Base-by-base conservation (phyloP, 2,797 vertebrate genomes). In the Huso huso region DNA sequence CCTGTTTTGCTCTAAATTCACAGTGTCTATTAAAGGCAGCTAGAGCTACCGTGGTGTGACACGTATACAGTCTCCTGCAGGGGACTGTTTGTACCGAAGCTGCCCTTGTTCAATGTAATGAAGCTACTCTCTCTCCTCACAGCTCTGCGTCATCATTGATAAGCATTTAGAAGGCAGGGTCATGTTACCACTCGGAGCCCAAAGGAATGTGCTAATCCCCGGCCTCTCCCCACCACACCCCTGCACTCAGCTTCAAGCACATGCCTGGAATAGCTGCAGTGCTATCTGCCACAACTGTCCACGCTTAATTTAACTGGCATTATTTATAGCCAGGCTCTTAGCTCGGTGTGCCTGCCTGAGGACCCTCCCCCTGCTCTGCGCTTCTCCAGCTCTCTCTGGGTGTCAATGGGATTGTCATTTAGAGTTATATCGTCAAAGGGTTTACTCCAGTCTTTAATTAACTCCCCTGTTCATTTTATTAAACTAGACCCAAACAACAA, bases 211-310 rank as follows among this genome's bases (percentile, higher is more conserved):
- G 55, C 12, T 58, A 58, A 58, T 58, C 55, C 55, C 55, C 6
- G 55, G 55, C 55, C 15, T 11, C 12, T 58, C 55, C 15, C n/a
- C 50, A 69, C 10, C 49, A 13, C 64, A 51, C 64, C 10, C 18
- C 50, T 49, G 11, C 8, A 7, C 10, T 12, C 9, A 12, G n/a
- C 64, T 18, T 48, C 10, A 48, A 53, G 57, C 51, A 59, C 65
- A 66, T 66, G 37, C 65, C 53, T 48, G 55, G 65, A 48, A 66
- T 48, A 13, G 48, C 65, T 66, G 48, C 55, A 49, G 50, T 58
- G 37, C 51, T 59, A 49, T 66, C 48, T 23, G 9, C 6, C 6
- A 53, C 65, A 66, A 55, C 53, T 66, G 65, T 66, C 53, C 37
- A 23, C 23, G 10, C 7, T 57, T 66, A 4, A 58, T 66, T 59